Evolutionary conservation across 2,888 invertebrate species (phyloP).

Genomic region (Merodon equestris): DNA sequence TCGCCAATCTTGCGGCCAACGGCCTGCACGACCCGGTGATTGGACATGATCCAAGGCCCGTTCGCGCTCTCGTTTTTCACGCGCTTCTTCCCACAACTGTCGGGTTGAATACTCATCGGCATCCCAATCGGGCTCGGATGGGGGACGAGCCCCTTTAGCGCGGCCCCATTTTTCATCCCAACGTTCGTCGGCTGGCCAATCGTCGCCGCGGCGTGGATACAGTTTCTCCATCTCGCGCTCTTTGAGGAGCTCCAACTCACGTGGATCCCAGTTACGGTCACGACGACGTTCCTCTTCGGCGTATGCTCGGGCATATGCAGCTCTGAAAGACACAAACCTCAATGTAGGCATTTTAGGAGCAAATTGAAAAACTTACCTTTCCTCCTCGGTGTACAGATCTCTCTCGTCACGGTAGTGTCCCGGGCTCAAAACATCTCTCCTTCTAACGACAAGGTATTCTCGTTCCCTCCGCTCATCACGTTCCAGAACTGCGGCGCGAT

Average conservation of each 20-base stretch:
- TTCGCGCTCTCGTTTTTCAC: conserved; percentile 61
- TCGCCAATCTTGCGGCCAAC: conserved; percentile 66
- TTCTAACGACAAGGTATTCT: conserved; percentile 72
- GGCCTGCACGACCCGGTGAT: conserved; percentile 43
- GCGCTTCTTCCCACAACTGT: conserved; percentile 64
- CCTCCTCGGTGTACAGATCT: conserved; percentile 76
- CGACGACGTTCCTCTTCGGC: conserved; percentile 74
- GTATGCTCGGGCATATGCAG: conserved; percentile 74
- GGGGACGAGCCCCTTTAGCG: conserved; percentile 71
- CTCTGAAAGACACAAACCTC: conserved; percentile 69
- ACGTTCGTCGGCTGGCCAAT: conserved; percentile 58
- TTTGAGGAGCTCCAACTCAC: conserved; percentile 72
- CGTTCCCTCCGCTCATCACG: conserved; percentile 76
- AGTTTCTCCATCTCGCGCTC: conserved; percentile 71
- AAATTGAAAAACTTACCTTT: conserved; percentile 71
- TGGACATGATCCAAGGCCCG: conserved; percentile 55
- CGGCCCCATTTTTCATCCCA: conserved; percentile 63
- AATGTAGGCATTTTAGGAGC: not conserved
- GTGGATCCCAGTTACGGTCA: conserved; percentile 74
- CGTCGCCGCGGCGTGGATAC: conserved; percentile 71
- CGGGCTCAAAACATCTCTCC: conserved; percentile 76
- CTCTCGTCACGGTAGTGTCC: conserved; percentile 76
- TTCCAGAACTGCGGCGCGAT: conserved; percentile 73
- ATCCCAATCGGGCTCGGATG: conserved; percentile 77
- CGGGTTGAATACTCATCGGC: conserved; percentile 73